Conservation (phyloP, 2,113 vertebrate species). For the Xerus inauris region DNA sequence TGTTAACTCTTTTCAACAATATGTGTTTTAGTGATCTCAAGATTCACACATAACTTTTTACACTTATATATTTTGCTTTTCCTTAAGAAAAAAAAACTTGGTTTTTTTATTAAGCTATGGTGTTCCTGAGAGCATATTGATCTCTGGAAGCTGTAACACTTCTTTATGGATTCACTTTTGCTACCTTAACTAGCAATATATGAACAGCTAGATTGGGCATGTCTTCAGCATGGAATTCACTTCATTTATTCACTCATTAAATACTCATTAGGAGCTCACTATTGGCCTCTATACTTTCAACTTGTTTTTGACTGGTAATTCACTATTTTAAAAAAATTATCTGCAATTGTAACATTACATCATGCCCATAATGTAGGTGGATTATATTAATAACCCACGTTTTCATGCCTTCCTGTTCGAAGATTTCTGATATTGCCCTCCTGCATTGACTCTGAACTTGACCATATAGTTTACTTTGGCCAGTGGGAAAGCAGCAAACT, state of each 20-base stretch:
- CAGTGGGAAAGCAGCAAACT: not conserved
- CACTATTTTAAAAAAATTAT: not conserved
- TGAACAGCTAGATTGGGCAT: not conserved
- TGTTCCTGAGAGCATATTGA: not conserved
- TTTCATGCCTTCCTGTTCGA: not conserved
- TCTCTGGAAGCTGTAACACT: not conserved
- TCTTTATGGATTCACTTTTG: not conserved
- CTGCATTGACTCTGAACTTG: not conserved
- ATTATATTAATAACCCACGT: not conserved
- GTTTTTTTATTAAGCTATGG: not conserved
- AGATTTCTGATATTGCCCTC: not conserved
- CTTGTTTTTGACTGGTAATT: not conserved
- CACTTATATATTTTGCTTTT: not conserved
- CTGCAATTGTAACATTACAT: not conserved
- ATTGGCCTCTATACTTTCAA: not conserved
- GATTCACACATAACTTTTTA: not conserved
- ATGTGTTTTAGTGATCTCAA: not conserved
- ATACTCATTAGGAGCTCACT: not conserved
- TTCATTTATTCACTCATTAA: not conserved
- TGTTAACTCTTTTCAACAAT: not conserved
- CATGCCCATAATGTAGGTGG: not conserved
- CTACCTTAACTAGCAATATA: not conserved
- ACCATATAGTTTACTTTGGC: not conserved
- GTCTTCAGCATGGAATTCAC: not conserved
- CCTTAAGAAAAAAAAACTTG: not conserved